Evolutionary conservation across 2,113 vertebrate genomes (phyloP), one percentile per base, ranked within the genome.

Genomic region (Axis porcinus): DNA sequence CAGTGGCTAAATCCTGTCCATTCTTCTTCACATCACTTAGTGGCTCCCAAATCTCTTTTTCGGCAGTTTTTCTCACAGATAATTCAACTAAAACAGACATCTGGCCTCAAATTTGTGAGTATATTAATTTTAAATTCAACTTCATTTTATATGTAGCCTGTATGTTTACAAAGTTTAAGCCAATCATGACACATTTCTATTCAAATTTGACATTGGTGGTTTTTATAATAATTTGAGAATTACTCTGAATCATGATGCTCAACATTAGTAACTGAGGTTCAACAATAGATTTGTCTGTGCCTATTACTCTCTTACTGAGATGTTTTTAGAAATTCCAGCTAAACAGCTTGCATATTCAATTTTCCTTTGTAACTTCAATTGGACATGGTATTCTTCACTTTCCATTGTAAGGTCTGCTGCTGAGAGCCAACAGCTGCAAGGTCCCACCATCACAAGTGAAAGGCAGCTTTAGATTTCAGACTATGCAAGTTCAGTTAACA

Each of bases 321-420:
- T 52, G 58, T 62, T 92, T 64, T 85, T 88, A 91, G 84, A 96
- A 86, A 92, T 67, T 91, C 76, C 60, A 90, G 88, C 78, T 52
- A 10, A 95, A 84, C 81, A 89, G 94, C 36, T 50, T 97, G 89
- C 86, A 89, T 33, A 67, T 47, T 86, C 64, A 40, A 47, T 86
- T 94, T 83, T 85, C 94, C 89, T 97, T 96, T 95, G 91, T 89
- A 62, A 96, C 76, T 96, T 57, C 92, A 88, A 97, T 94, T 95
- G 67, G 93, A 95, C 84, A 83, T 19, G 92, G 94, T 67, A 92
- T 57, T 97, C 94, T 96, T 92, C 85, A 88, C 89, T 96, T 79
- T 91, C 64, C 50, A 92, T 15, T 54, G 84, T 76, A 89, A 94
- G 52, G 70, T 33, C 89, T 54, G 57, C 78, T 40, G 52, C 30